Conservation (phyloP, 2,888 invertebrate genomes). For the Dasysyrphus tricinctus region DNA sequence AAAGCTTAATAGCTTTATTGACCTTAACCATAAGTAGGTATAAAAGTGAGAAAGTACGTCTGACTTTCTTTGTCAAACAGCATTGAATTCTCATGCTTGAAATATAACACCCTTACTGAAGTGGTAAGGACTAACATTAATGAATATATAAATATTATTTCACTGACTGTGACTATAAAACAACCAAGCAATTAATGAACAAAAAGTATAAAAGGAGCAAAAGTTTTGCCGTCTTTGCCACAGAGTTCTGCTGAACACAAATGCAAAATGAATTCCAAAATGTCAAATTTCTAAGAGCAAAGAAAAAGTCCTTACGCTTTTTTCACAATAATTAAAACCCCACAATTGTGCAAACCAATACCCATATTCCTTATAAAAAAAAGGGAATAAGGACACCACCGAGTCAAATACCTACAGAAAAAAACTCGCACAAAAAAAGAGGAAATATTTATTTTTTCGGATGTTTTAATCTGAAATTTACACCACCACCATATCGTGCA, state of each 20-base stretch:
- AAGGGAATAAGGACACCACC: not conserved
- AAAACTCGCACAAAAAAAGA: not conserved
- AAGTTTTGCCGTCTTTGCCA: slow-evolving; percentile 41
- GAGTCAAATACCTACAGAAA: not conserved
- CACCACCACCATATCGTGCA: slow-evolving; percentile 68
- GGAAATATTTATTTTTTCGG: slow-evolving; percentile 69
- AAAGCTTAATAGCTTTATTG: too few relatives aligned
- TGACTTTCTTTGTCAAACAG: not conserved
- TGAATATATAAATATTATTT: slow-evolving; percentile 59
- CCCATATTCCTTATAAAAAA: not conserved
- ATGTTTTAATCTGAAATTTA: slow-evolving; percentile 75
- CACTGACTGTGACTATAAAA: slow-evolving; percentile 36
- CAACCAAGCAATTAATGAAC: slow-evolving; percentile 61
- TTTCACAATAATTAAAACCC: not conserved
- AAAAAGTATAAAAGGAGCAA: slow-evolving; percentile 55
- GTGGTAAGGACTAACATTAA: slow-evolving; percentile 27
- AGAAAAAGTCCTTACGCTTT: slow-evolving; percentile 19
- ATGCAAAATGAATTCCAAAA: slow-evolving; percentile 50
- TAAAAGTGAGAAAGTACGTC: not conserved
- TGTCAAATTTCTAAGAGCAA: not conserved
- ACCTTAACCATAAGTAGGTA: too few relatives aligned
- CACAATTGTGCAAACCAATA: not conserved
- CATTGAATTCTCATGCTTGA: not conserved
- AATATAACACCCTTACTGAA: slow-evolving; percentile 16
- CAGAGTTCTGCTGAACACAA: slow-evolving; percentile 37